Conservation (phyloP, 2,888 invertebrate species). For the Mythimna loreyi region DNA sequence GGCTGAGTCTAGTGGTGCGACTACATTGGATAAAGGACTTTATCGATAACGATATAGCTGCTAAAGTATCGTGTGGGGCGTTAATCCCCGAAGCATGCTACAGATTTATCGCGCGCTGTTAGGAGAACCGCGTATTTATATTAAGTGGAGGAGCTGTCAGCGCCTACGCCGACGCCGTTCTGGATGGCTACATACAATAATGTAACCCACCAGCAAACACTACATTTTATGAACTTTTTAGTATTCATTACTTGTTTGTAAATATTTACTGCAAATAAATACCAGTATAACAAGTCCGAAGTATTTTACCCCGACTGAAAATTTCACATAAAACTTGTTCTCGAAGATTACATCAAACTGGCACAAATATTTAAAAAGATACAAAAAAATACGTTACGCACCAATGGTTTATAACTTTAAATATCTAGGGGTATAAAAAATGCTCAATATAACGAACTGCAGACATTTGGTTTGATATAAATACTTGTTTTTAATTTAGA, state of each 20-base stretch:
- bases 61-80: slow-evolving; percentile 82
- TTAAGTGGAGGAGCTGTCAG: slow-evolving; percentile 90
- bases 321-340: slow-evolving; percentile 5
- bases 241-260: slow-evolving; percentile 15
- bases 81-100: slow-evolving; percentile 77
- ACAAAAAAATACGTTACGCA: slow-evolving; percentile 23
- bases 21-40: slow-evolving; percentile 78
- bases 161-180: slow-evolving; percentile 86
- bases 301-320: not conserved
- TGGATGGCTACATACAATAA: slow-evolving; percentile 87
- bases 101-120: slow-evolving; percentile 87
- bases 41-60: slow-evolving; percentile 75
- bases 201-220: slow-evolving; percentile 58
- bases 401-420: slow-evolving; percentile 43
- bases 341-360: not conserved
- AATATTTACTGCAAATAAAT: slow-evolving; percentile 24
- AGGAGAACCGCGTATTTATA: slow-evolving; percentile 88
- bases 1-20: slow-evolving; percentile 68
- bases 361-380: slow-evolving; percentile 21
- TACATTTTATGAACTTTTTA: slow-evolving; percentile 35
- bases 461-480: slow-evolving; percentile 64
- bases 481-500: slow-evolving; percentile 72
- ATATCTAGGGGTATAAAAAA: slow-evolving; percentile 53
- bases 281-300: not conserved
- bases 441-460: slow-evolving; percentile 50